phyloP scores from a whole-genome alignment of 2,797 vertebrate species.

The Lycodopsis pacificus region DNA sequence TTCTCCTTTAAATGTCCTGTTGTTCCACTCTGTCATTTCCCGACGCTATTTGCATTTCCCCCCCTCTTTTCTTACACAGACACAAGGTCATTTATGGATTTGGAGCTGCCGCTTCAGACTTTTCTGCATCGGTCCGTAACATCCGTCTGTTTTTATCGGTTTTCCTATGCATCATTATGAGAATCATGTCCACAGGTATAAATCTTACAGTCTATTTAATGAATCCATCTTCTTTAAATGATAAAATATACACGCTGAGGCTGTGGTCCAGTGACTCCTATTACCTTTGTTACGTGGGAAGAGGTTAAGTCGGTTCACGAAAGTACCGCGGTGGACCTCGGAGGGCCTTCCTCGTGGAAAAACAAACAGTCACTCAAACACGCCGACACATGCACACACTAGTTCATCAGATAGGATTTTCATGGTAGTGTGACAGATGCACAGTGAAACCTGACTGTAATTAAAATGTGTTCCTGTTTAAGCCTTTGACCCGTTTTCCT shows the following conservation, averaged over 20 bases:
- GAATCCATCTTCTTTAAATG: not conserved
- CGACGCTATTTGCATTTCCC: slow-evolving; percentile 66
- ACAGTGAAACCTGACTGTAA: slow-evolving; percentile 65
- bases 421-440: slow-evolving; percentile 49
- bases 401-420: slow-evolving; percentile 35
- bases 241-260: not conserved
- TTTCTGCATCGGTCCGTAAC: slow-evolving; percentile 11
- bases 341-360: slow-evolving; percentile 47
- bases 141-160: not conserved
- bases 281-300: slow-evolving; percentile 56
- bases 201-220: not conserved
- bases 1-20: slow-evolving; percentile 81
- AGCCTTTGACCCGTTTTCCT: slow-evolving; percentile 57
- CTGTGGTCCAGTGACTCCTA: slow-evolving; percentile 12
- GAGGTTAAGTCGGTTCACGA: slow-evolving; percentile 66
- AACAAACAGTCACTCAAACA: slow-evolving; percentile 39
- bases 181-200: not conserved
- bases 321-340: slow-evolving; percentile 56
- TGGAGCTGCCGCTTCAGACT: slow-evolving; percentile 18
- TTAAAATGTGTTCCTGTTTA: slow-evolving; percentile 61
- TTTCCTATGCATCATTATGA: not conserved
- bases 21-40: slow-evolving; percentile 72
- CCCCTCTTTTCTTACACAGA: slow-evolving; percentile 51
- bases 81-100: slow-evolving; percentile 70
- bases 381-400: slow-evolving; percentile 12